phyloP scores from a whole-genome alignment of 2,888 invertebrate genomes.

The Polymixis flavicincta region DNA sequence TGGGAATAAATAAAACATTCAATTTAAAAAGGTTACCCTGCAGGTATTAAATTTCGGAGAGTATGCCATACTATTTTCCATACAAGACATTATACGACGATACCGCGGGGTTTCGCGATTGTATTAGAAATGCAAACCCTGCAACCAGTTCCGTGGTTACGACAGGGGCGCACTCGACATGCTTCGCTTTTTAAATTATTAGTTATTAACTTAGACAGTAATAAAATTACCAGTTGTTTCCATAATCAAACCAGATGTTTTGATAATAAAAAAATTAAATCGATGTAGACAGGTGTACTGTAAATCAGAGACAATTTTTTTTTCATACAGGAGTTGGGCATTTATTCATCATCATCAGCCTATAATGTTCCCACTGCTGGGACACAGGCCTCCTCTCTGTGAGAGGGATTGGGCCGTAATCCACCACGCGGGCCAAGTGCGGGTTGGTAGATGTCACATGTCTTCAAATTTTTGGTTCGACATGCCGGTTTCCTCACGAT shows the following conservation, averaged over 20 bases:
- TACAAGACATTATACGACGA: neutral
- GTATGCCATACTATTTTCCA: slow-evolving; percentile 17
- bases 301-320: neutral
- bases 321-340: neutral
- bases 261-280: no score
- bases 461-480: no score
- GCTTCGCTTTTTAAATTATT: neutral
- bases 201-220: neutral
- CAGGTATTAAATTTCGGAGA: neutral
- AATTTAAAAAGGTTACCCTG: neutral
- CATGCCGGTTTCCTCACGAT: no score
- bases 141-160: slow-evolving; percentile 33
- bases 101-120: neutral
- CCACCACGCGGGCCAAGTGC: no score
- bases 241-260: no score
- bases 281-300: neutral
- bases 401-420: no score
- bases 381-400: no score
- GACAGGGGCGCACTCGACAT: slow-evolving; percentile 7
- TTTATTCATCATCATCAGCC: no score
- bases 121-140: slow-evolving; percentile 11
- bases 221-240: slow-evolving; percentile 7
- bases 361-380: no score
- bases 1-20: no score
- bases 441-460: no score